Evolutionary conservation across 2,888 invertebrate genomes (phyloP), one percentile per base, ranked within the genome.

Genomic region (Hypena proboscidalis): DNA sequence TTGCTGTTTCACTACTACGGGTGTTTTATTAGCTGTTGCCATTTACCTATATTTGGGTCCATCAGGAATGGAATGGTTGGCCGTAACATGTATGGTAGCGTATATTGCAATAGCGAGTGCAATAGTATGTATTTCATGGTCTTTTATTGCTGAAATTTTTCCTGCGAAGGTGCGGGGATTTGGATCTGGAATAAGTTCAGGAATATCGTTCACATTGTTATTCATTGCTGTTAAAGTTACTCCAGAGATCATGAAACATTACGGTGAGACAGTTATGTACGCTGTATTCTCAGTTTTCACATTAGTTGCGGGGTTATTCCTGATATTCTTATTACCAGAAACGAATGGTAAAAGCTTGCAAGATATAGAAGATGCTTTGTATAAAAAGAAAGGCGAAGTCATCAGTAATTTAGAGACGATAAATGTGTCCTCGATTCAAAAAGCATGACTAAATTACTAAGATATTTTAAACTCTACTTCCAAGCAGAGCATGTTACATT

Each of bases 341-440:
- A 83, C 83, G 0, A 70, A 71, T 55, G 92, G 62, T 92, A 96
- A 75, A 94, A 97, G 85, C 92, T 95, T 72, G 83, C 93, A 74
- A 93, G 94, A 37, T 86, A 96, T 61, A 92, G 95, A 74, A 94
- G 66, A 83, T 50, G 57, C 49, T 27, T 61, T 77, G 48, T 77
- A 67, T 33, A 66, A 46, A n/a, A 62, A 48, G 7, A 41, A 39
- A 9, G 20, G 8, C 1, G 8, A 5, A 8, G 20, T 8, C 2
- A 36, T 14, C 26, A 20, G n/a, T 36, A 17, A 23, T 17, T 9
- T 22, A 5, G 33, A 33, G 1, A 20, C 2, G 9, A 9, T 7
- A 7, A 13, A 3, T 3, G 17, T 17, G 17, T 5, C 17, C 3
- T 4, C 13, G 13, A 11, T 25, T 27, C n/a, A 11, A 5, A n/a